Percentiles rank a stretch among this genome's conserved stretches.
Evolutionary conservation across 2,797 vertebrate species (phyloP).

Genomic region (Acrocephalus scirpaceus): DNA sequence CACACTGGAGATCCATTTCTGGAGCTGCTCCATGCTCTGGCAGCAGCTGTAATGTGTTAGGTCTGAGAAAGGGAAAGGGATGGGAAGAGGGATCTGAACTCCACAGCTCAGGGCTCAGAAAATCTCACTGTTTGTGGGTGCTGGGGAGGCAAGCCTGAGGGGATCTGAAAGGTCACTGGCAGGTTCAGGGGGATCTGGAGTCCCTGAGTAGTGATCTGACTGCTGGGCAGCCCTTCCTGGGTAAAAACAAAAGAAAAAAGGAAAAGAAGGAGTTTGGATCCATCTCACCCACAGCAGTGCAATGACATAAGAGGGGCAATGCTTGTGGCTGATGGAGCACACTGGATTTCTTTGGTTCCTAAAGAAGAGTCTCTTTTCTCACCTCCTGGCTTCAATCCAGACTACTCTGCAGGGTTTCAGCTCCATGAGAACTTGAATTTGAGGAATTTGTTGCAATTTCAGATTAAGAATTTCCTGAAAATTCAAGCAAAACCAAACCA

Average conservation of each 20-base stretch:
- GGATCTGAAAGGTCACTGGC: neutral
- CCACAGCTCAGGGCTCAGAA: neutral
- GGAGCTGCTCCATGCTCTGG: neutral
- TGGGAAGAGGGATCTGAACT: neutral
- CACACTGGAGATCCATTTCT: neutral
- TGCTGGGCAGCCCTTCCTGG: neutral
- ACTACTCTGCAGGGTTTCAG: neutral
- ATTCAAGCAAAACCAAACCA: neutral
- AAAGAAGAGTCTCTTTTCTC: neutral
- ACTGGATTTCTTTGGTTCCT: neutral
- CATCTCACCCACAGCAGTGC: neutral
- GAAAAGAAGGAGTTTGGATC: neutral
- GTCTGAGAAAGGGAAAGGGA: neutral
- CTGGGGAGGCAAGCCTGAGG: neutral
- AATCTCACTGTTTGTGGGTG: neutral
- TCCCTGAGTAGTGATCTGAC: neutral
- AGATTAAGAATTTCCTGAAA: neutral
- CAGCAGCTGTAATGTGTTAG: neutral
- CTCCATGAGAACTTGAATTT: neutral
- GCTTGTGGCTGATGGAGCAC: neutral
- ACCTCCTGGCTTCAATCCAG: neutral
- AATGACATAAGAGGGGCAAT: neutral
- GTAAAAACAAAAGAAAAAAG: neutral
- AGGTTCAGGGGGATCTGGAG: neutral
- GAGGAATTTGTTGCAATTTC: neutral